These are phyloP conservation scores for Meandrusa payeni DNA, from an alignment of 2,888 invertebrate species.

Conservation along the genomic window DNA sequence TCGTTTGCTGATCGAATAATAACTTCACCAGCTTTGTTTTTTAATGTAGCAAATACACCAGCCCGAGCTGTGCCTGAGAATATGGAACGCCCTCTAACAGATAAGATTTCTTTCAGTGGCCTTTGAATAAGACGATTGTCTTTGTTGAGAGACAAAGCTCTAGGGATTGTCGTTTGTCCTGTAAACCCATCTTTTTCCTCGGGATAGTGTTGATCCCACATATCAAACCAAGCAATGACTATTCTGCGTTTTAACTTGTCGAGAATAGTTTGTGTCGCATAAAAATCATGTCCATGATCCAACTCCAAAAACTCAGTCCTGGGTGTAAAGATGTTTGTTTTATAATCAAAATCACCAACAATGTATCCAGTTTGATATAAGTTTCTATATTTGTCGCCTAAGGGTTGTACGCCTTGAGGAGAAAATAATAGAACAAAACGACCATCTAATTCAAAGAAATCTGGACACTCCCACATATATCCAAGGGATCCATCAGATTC, in stretches of 20 bases:
- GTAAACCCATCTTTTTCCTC: slow-evolving; percentile 59
- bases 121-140: slow-evolving; percentile 47
- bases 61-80: slow-evolving; percentile 34
- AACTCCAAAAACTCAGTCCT: slow-evolving; percentile 50
- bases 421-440: slow-evolving; percentile 62
- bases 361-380: slow-evolving; percentile 66
- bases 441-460: slow-evolving; percentile 63
- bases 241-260: slow-evolving; percentile 47
- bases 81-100: slow-evolving; percentile 33
- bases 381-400: slow-evolving; percentile 57
- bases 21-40: slow-evolving; percentile 53
- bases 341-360: slow-evolving; percentile 62
- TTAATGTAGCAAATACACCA: slow-evolving; percentile 31
- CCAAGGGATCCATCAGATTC: slow-evolving; percentile 57
- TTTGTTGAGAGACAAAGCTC: slow-evolving; percentile 44
- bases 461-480: slow-evolving; percentile 77
- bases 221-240: slow-evolving; percentile 64
- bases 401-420: slow-evolving; percentile 57
- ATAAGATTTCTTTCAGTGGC: slow-evolving; percentile 42
- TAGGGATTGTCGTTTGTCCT: slow-evolving; percentile 62
- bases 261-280: slow-evolving; percentile 63
- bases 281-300: slow-evolving; percentile 66
- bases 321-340: slow-evolving; percentile 42
- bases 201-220: slow-evolving; percentile 65
- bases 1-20: slow-evolving; percentile 34